Percentiles rank a stretch among this genome's conserved stretches.
These are phyloP conservation scores for Gambusia yucatana DNA, from an alignment of 2,797 vertebrate genomes.

Conservation along the genomic window DNA sequence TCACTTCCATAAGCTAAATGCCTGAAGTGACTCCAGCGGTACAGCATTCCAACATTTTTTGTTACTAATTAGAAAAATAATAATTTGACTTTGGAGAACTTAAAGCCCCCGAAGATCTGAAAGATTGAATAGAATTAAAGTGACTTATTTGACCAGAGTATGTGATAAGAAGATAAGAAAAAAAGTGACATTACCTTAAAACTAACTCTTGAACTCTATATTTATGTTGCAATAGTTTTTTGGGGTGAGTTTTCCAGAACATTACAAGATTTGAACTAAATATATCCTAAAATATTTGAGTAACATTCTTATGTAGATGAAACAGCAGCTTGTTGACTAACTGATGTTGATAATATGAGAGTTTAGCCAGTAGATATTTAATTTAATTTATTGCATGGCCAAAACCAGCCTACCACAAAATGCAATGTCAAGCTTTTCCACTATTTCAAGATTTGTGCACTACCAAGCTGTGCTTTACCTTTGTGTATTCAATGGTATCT, in stretches of 20 bases:
- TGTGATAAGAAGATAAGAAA: background rate
- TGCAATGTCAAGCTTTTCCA: background rate
- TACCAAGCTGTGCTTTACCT: background rate
- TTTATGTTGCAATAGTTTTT: conserved; percentile 1
- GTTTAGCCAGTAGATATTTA: background rate
- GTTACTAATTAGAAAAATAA: background rate
- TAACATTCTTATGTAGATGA: background rate
- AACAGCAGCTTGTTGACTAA: background rate
- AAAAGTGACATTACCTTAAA: background rate
- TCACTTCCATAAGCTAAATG: background rate
- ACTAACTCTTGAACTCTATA: background rate
- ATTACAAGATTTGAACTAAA: background rate
- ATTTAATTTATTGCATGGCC: background rate
- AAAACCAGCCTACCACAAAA: background rate
- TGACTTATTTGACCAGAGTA: background rate
- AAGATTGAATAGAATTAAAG: background rate
- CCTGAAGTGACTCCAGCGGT: background rate
- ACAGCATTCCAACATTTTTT: background rate
- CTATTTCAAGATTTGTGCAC: background rate
- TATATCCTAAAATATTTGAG: background rate
- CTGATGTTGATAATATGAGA: background rate
- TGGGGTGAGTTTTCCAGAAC: background rate
- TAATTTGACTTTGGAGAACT: background rate
- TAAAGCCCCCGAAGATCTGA: background rate
- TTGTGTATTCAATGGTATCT: background rate